phyloP scores from a whole-genome alignment of 1,140 invertebrate species.

The Aphelinus certus region DNA sequence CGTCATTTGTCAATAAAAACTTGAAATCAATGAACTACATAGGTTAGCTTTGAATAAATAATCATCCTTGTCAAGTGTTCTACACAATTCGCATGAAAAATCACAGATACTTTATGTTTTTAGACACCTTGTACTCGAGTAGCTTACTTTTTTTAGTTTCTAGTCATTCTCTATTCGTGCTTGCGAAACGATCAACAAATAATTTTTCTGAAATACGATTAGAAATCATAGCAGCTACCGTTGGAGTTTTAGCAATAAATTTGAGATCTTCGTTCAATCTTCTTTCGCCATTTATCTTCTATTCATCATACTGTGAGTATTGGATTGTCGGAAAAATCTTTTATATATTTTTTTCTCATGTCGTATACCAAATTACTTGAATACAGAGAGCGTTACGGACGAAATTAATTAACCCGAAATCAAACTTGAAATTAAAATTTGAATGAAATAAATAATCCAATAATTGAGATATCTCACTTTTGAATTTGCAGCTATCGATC shows the following conservation, averaged over 20 bases:
- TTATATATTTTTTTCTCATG: neutral
- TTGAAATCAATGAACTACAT: no score
- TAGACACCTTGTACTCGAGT: constrained; percentile 45
- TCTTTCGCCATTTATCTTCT: constrained; percentile 40
- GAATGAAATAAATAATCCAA: neutral
- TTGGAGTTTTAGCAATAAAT: constrained; percentile 44
- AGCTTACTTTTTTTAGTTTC: constrained; percentile 46
- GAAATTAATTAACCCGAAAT: neutral
- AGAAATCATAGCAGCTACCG: constrained; percentile 40
- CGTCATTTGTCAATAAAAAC: neutral
- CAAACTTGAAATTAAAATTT: neutral
- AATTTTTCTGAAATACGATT: constrained; percentile 33
- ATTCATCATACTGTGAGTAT: constrained; percentile 46
- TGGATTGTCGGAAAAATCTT: neutral
- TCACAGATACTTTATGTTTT: constrained; percentile 40
- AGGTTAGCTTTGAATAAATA: no score
- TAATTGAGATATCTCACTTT: neutral
- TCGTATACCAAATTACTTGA: no score
- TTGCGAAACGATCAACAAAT: constrained; percentile 39
- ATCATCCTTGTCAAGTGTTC: no score
- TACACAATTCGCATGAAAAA: neutral
- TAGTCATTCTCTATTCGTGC: constrained; percentile 43
- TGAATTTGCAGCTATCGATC: constrained; percentile 45
- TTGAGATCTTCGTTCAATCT: constrained; percentile 42
- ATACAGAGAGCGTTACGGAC: no score